phyloP scores from a whole-genome alignment of 2,113 vertebrate species.

The Pseudorasbora parva region DNA sequence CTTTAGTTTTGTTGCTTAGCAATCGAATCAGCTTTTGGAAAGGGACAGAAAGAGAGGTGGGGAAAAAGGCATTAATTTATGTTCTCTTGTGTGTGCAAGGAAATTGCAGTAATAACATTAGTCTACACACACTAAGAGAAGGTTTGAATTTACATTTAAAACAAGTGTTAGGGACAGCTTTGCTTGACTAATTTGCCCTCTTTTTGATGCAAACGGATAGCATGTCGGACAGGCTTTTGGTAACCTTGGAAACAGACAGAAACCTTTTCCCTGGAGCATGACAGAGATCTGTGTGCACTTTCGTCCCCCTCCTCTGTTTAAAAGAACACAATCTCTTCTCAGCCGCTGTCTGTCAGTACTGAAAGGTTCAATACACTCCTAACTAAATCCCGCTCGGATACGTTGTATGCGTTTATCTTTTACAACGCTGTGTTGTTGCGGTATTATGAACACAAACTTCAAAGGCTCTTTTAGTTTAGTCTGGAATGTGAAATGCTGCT shows the following conservation, averaged over 20 bases:
- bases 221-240: constrained; percentile 78
- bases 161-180: constrained; percentile 69
- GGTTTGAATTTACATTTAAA: constrained; percentile 74
- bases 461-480: background rate
- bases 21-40: constrained; percentile 74
- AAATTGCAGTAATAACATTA: constrained; percentile 79
- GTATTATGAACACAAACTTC: background rate
- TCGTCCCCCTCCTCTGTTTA: constrained; percentile 62
- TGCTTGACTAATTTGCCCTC: constrained; percentile 69
- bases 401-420: background rate
- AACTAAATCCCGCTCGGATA: constrained; percentile 60
- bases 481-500: background rate
- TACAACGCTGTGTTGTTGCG: background rate
- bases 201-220: constrained; percentile 76
- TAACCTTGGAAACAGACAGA: constrained; percentile 83
- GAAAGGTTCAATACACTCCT: constrained; percentile 67
- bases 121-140: constrained; percentile 69
- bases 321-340: constrained; percentile 70
- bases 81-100: constrained; percentile 67
- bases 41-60: constrained; percentile 38
- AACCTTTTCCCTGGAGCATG: constrained; percentile 75
- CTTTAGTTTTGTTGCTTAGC: constrained; percentile 80
- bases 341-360: constrained; percentile 49
- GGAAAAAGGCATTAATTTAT: constrained; percentile 62
- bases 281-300: constrained; percentile 77